Evolutionary conservation across 1,140 invertebrate species (phyloP), one percentile per base, ranked within the genome.

Genomic region (Littorina saxatilis): DNA sequence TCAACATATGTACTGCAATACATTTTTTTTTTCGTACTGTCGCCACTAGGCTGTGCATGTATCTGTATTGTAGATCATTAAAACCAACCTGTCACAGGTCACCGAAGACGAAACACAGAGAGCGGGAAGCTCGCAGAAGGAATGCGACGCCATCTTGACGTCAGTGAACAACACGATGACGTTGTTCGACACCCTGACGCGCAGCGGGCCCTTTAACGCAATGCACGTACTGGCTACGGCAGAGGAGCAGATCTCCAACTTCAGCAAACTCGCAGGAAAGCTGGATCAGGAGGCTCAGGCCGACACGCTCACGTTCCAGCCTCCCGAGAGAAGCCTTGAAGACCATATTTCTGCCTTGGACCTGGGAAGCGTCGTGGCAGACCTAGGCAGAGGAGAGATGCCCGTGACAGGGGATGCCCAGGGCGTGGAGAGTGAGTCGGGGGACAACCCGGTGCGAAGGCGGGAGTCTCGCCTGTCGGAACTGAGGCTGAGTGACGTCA

Each of bases 211-310:
- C 7, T 29, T 82, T 39, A 82, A 66, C 27, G 52, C 80, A 0
- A 47, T 63, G 29, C 23, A 23, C 39, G 35, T 47, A 35, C 32
- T 82, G 32, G 39, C 13, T 23, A 66, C 17, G 15, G 58, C 76
- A 20, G 72, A 75, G n/a, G 55, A 29, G 39, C 73, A 75, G 55
- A 40, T 82, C n/a, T 39, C 47, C 35, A 76, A 47, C 17, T 76
- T 58, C 55, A 68, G 39, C 1, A 39, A 32, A 7, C 70, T 61
- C 29, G 13, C 43, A 7, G 15, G 23, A 5, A 75, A 43, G 11
- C 37, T 82, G 27, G n/a, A 82, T n/a, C 39, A 35, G 11, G 55
- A 75, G 43, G 61, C 35, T 7, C 32, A 68, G 11, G n/a, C 37
- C 15, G 63, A 47, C 23, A 35, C 27, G 2, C 4, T 82, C 27